Base-by-base conservation (phyloP, 2,113 vertebrate genomes). In the Ranitomeya imitator region DNA sequence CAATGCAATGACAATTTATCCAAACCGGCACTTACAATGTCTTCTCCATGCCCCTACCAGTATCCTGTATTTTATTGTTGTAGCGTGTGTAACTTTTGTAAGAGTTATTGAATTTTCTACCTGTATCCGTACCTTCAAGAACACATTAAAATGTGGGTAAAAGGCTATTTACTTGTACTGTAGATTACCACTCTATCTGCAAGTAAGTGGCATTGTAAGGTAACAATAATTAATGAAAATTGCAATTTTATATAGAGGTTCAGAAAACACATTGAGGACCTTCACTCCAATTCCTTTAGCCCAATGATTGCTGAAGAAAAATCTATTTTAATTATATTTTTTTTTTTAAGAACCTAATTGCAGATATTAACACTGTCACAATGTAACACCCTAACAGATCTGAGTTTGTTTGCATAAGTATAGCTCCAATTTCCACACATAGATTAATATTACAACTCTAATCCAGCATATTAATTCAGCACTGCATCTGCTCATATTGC, bases 401-500 rank as follows among this genome's bases (percentile, higher is more conserved):
- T 54, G 12, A n/a, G 63, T 52, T 23, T 83, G 81, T 83, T 83
- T 83, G 80, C 31, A 65, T 83, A 69, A 52, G n/a, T 7, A 16
- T 52, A 26, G 11, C 15, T 52, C 45, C 21, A 12, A 51, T 51
- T 83, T 65, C 59, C 7, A 82, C 31, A 12, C 31, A 10, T 31
- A 45, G 15, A 45, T 21, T 31, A 63, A 65, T 67, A 63, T 83
- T 67, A 5, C 13, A 51, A 19, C 45, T 13, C 59, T 83, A 83
- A 83, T 83, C 81, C 81, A 23, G 18, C 31, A 83, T 83, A 69
- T 67, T 52, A 83, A 83, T 83, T 83, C 61, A 54, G 13, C 37
- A 10, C 37, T n/a, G 37, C 45, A 69, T 51, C 81, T 23, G 51
- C 0, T 7, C 10, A 11, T 45, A 69, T 9, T 81, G 26, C 12